phyloP scores from a whole-genome alignment of 2,113 vertebrate species.

The Oceanites oceanicus region DNA sequence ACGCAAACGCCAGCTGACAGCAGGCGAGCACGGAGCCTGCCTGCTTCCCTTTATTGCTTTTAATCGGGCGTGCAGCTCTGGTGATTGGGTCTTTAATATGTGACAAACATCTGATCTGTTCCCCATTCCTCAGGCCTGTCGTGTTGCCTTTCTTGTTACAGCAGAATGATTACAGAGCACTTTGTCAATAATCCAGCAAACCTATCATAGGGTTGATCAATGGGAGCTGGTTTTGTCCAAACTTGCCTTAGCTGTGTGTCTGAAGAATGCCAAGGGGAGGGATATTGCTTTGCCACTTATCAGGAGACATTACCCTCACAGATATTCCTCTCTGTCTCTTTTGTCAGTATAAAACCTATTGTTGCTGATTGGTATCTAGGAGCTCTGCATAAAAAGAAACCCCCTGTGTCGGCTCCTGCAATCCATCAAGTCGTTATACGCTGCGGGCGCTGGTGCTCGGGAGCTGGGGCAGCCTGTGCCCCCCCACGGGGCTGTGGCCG shows the following conservation, averaged over 20 bases:
- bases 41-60: not conserved
- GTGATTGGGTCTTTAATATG: constrained; percentile 34
- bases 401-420: not conserved
- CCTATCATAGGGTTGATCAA: not conserved
- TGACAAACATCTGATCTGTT: constrained; percentile 35
- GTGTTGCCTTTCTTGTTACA: constrained; percentile 39
- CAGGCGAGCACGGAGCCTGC: not conserved
- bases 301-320: not conserved
- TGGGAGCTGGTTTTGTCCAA: not conserved
- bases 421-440: accelerated
- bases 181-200: constrained; percentile 41
- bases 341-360: not conserved
- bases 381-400: not conserved
- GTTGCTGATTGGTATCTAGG: not conserved
- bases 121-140: constrained; percentile 27
- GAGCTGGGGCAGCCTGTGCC: not conserved
- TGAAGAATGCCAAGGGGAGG: not conserved
- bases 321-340: not conserved
- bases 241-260: not conserved
- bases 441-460: not conserved
- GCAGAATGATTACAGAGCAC: constrained; percentile 21
- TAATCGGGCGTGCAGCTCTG: constrained; percentile 12
- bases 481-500: not conserved
- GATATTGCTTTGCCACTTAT: not conserved
- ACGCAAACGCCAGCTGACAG: not conserved